Base-by-base conservation (phyloP, 2,113 vertebrate species). In the Gasterosteus aculeatus region DNA sequence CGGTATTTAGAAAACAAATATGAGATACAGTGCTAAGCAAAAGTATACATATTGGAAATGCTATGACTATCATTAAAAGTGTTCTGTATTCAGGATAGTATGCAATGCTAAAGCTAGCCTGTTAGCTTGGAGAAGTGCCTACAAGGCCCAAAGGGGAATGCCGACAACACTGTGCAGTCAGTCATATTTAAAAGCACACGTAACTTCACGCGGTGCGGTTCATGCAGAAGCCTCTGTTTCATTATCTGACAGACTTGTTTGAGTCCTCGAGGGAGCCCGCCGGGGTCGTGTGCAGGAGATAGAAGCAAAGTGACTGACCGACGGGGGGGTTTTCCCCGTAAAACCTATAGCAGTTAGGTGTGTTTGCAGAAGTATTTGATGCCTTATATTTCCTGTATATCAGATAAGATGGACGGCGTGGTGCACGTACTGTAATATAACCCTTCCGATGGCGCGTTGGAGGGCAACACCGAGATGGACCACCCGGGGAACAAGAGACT, bases 101-200 rank as follows among this genome's bases (percentile, higher is more conserved):
- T 58, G 4, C 7, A 35, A 10, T 0, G n/a, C 11, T 35, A 5
- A 33, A 56, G 22, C 47, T 11, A 31, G 18, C 26, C n/a, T 42
- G 26, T 54, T 73, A 7, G 60, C 60, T 59, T 11, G 59, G 14
- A 31, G 35, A 59, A 35, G 10, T 38, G 39, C 26, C 31, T 33
- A 7, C 1, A 5, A 54, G 35, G 26, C 59, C 19, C 16, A 31
- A 54, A 63, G 70, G 63, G 22, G 35, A 57, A 69, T 42, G 22
- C 67, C 42, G 15, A 14, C 38, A 57, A 31, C 1, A 2, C 15
- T 57, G 67, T n/a, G 31, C 22, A 19, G 33, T 26, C 4, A 41
- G 53, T 69, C 67, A 69, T 12, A 66, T 47, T 47, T 71, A 54
- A 64, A 3, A 47, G 10, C 60, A n/a, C 47, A 49, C 57, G 16